A percentile compares a stretch with the other conserved stretches of the same genome.
phyloP scores from a whole-genome alignment of 2,888 invertebrate species.

The Buathra laborator region DNA sequence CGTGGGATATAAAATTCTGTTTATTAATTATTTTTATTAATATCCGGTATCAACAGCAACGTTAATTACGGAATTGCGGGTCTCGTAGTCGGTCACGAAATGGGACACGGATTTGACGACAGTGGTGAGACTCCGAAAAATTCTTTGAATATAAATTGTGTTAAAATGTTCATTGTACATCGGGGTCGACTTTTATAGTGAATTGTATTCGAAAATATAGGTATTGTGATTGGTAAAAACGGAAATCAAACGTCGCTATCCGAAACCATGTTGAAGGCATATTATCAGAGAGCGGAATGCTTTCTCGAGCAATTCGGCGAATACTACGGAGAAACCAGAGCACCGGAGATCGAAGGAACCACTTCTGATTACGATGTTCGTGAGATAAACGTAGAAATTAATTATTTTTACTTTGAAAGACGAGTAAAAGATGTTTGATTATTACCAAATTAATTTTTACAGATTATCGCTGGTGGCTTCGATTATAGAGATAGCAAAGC shows the following conservation, averaged over 20 bases:
- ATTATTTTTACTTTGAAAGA: not conserved
- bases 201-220: not conserved
- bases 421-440: not conserved
- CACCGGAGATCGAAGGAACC: slow-evolving; percentile 1
- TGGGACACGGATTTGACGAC: slow-evolving; percentile 54
- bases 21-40: not conserved
- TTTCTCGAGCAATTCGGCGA: slow-evolving; percentile 53
- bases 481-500: not conserved
- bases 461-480: not conserved
- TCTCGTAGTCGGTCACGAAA: slow-evolving; percentile 48
- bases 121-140: slow-evolving; percentile 1
- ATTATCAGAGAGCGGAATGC: slow-evolving; percentile 52
- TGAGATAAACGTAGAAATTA: not conserved
- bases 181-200: not conserved
- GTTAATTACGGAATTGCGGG: slow-evolving; percentile 58
- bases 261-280: slow-evolving; percentile 25
- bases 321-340: slow-evolving; percentile 29
- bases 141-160: not conserved
- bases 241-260: slow-evolving; percentile 10
- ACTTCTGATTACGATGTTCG: not conserved
- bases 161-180: not conserved
- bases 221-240: not conserved
- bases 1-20: not conserved
- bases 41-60: slow-evolving; percentile 9
- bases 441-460: not conserved